Conservation (phyloP, 2,113 vertebrate genomes). For the Ictalurus punctatus region DNA sequence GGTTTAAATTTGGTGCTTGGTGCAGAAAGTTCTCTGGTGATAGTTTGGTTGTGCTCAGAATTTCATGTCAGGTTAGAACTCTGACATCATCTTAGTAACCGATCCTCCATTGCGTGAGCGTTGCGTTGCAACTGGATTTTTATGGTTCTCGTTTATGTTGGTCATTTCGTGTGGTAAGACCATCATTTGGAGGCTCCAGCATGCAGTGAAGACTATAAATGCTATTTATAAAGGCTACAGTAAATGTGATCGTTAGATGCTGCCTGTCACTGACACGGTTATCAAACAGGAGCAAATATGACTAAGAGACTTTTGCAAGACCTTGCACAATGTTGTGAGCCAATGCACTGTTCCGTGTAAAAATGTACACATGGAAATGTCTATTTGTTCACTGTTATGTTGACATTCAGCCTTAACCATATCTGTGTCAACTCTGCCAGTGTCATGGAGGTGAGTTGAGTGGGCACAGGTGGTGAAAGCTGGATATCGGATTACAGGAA, state of each 20-base stretch:
- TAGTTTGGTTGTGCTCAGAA: not conserved
- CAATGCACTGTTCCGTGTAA: not conserved
- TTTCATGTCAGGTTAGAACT: not conserved
- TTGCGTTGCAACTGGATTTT: not conserved
- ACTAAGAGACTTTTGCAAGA: conserved; percentile 4
- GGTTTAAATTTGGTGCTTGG: not conserved
- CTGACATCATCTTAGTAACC: not conserved
- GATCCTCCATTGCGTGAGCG: not conserved
- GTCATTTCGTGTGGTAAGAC: not conserved
- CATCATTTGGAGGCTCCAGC: not conserved
- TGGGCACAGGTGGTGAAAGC: not conserved
- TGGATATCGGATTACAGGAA: not conserved
- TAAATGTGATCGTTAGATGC: not conserved
- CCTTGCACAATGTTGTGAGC: not conserved
- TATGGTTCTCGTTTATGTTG: not conserved
- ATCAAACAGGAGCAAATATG: conserved; percentile 19
- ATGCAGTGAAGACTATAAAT: not conserved
- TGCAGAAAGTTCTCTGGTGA: not conserved
- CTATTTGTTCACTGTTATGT: not conserved
- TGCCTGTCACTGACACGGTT: not conserved
- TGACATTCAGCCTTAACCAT: not conserved
- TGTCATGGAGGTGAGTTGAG: not conserved
- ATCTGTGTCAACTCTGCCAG: not conserved
- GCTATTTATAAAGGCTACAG: not conserved
- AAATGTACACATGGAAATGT: not conserved